phyloP scores from a whole-genome alignment of 2,113 vertebrate genomes.

The Smithornis capensis region DNA sequence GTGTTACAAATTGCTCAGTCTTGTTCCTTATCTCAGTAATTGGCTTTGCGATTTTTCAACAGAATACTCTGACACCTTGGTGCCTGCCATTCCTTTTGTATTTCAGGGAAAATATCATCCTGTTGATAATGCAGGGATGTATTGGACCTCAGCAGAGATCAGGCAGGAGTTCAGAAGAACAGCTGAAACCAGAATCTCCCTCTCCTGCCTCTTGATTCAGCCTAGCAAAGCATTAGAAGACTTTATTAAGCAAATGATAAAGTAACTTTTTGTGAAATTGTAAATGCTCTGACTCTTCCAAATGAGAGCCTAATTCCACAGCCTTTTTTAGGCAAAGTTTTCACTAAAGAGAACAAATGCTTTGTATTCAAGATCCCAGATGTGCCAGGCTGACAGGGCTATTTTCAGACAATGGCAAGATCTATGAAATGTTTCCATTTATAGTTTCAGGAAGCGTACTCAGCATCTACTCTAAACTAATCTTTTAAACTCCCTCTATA shows the following conservation, averaged over 20 bases:
- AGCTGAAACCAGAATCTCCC: neutral
- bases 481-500: neutral
- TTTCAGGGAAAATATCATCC: neutral
- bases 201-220: neutral
- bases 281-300: neutral
- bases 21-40: neutral
- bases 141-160: neutral
- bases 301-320: neutral
- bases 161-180: neutral
- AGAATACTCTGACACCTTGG: neutral
- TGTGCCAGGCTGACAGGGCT: slow-evolving; percentile 29
- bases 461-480: slow-evolving; percentile 12
- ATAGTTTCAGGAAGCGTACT: slow-evolving; percentile 16
- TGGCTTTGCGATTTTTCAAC: neutral
- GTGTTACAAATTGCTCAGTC: neutral
- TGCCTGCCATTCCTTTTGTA: neutral
- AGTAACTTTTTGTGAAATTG: neutral
- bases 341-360: slow-evolving; percentile 26
- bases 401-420: slow-evolving; percentile 48
- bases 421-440: slow-evolving; percentile 53
- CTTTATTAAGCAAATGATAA: neutral
- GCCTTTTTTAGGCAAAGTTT: slow-evolving; percentile 57
- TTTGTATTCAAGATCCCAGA: slow-evolving; percentile 26
- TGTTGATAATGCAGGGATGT: neutral
- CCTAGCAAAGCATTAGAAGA: neutral